Evolutionary conservation across 1,140 invertebrate genomes (phyloP).

Genomic region (Polypedilum vanderplanki): DNA sequence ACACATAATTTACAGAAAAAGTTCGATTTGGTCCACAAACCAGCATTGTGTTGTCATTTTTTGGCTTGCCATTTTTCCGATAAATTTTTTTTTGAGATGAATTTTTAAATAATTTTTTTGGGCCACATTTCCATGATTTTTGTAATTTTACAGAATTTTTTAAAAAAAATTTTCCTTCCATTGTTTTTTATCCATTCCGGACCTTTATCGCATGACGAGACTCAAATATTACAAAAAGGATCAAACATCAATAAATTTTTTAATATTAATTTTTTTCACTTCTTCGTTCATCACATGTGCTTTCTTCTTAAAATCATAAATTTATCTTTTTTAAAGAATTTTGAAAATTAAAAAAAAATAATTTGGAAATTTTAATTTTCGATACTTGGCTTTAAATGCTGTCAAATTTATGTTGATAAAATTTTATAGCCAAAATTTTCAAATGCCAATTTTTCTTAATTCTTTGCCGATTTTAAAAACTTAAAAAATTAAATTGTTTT

Average conservation of each 20-base stretch:
- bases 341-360: background rate
- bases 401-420: background rate
- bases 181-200: conserved; percentile 15
- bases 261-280: too few relatives aligned
- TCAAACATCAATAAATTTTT: background rate
- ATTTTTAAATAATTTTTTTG: background rate
- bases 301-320: background rate
- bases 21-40: conserved; percentile 25
- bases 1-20: conserved; percentile 8
- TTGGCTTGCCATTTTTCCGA: conserved; percentile 16
- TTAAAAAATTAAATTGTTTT: too few relatives aligned
- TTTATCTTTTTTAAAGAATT: background rate
- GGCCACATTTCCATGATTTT: conserved; percentile 9
- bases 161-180: too few relatives aligned
- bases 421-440: background rate
- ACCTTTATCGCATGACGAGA: conserved; percentile 10
- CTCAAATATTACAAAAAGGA: background rate
- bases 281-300: conserved; percentile 20
- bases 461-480: too few relatives aligned
- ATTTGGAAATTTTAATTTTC: background rate
- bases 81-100: background rate
- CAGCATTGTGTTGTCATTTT: background rate
- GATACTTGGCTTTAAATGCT: background rate
- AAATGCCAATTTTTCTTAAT: too few relatives aligned
- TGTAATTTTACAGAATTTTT: background rate